Percentiles rank a stretch among this genome's conserved stretches.
phyloP scores from a whole-genome alignment of 2,797 vertebrate genomes.

The Anguilla obscura region DNA sequence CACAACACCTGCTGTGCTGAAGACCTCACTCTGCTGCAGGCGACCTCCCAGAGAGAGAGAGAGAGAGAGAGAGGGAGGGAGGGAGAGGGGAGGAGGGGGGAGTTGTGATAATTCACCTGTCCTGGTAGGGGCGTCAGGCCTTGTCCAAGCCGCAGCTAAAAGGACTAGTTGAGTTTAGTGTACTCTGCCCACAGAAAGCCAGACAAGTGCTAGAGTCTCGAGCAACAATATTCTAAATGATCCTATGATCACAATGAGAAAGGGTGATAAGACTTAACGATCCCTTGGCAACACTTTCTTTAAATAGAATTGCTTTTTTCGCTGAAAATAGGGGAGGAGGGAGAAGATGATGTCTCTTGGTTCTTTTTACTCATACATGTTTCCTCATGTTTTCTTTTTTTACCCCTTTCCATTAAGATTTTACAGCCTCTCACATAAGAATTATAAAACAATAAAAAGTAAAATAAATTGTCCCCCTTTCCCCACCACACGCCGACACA shows the following conservation, averaged over 20 bases:
- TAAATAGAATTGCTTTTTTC: background rate
- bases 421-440: background rate
- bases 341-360: background rate
- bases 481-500: background rate
- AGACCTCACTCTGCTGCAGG: background rate
- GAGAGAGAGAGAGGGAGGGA: conserved; percentile 9
- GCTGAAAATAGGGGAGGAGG: background rate
- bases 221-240: background rate
- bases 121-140: background rate
- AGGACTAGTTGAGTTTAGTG: background rate
- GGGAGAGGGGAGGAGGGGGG: conserved; percentile 13
- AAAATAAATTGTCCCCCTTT: background rate
- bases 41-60: conserved; percentile 23
- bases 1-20: background rate
- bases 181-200: background rate
- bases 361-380: background rate
- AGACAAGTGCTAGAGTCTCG: background rate
- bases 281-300: conserved; percentile 14
- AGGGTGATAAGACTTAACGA: conserved; percentile 8
- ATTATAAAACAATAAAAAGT: background rate
- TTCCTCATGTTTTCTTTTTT: background rate
- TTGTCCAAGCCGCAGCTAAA: background rate
- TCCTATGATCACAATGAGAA: conserved; percentile 4
- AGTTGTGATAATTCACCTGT: background rate
- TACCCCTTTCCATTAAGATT: background rate